Evolutionary conservation across 2,888 invertebrate genomes (phyloP), one percentile per base, ranked within the genome.

Genomic region (Copidosoma aretas): DNA sequence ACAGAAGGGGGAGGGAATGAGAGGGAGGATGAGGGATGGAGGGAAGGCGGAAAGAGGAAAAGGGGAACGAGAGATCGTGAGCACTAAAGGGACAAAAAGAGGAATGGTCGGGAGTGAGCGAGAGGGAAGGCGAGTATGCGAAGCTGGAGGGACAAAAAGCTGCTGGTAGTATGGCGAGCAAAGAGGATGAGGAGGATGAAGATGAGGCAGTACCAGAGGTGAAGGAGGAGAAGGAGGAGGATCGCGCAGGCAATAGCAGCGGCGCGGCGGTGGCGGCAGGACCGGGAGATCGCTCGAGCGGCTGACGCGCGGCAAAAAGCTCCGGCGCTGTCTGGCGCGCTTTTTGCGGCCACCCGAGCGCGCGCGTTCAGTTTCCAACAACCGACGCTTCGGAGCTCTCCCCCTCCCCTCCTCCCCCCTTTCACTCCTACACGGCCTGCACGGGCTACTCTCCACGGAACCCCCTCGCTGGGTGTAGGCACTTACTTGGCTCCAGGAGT

Each of bases 281-380:
- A 39, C 41, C 56, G 32, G 32, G 32, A 32, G 32, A 32, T 32
- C 77, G 80, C 77, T 78, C 78, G 77, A 32, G 80, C 81, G 81
- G 82, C 82, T 81, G 83, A 81, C 81, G 82, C 80, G 68, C 70
- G 71, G 81, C 83, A 83, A 83, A 83, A 72, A 83, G 83, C 82
- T 78, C 81, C 81, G 81, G 79, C 82, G 83, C 82, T 83, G 83
- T 83, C 83, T 83, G 83, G 81, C 81, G 80, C 80, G 82, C 82
- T 83, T 83, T 83, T 83, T 83, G 83, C 79, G 78, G 77, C 77
- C 14, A 46, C 81, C 79, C 15, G 15, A 46, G 52, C 46, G 80
- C 81, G 77, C 61, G 63, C 70, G 59, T 25, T 81, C 81, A 77
- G 82, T 81, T 82, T 81, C 82, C 82, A 82, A 80, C 81, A 80